These are phyloP conservation scores for Plagiodera versicolora DNA, from an alignment of 2,888 invertebrate species.

Conservation along the genomic window DNA sequence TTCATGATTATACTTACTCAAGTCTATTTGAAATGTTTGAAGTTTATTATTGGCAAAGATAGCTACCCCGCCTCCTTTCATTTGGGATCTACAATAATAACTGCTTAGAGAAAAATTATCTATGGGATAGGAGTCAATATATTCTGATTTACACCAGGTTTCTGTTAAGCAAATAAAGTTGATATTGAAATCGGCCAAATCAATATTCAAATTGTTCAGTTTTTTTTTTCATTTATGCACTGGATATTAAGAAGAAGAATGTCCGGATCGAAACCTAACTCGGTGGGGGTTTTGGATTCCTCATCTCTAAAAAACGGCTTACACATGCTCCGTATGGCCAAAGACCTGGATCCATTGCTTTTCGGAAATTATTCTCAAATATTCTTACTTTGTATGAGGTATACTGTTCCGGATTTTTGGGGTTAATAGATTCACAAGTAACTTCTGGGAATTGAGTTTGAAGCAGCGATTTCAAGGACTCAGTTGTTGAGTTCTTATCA, in stretches of 20 bases:
- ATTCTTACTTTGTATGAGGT: neutral
- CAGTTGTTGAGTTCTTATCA: no score
- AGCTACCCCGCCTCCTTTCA: conserved; percentile 5
- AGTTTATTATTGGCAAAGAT: conserved; percentile 1
- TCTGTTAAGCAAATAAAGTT: conserved; percentile 5
- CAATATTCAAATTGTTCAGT: conserved; percentile 1
- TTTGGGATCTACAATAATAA: conserved; percentile 6
- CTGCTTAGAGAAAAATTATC: conserved; percentile 4
- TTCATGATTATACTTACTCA: neutral
- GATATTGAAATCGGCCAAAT: neutral
- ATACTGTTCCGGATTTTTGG: neutral
- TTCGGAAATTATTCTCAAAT: neutral
- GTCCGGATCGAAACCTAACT: neutral
- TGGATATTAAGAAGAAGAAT: conserved; percentile 1
- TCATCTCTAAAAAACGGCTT: neutral
- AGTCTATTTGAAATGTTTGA: neutral
- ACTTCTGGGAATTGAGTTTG: no score
- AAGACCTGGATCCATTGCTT: neutral
- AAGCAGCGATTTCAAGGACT: no score
- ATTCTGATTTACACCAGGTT: conserved; percentile 2
- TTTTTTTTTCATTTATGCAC: neutral
- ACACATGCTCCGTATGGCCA: neutral
- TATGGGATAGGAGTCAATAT: neutral
- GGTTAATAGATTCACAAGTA: no score
- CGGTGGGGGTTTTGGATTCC: neutral